These are phyloP conservation scores for Pogonocichla stellata DNA, from an alignment of 2,113 vertebrate species.

Conservation along the genomic window DNA sequence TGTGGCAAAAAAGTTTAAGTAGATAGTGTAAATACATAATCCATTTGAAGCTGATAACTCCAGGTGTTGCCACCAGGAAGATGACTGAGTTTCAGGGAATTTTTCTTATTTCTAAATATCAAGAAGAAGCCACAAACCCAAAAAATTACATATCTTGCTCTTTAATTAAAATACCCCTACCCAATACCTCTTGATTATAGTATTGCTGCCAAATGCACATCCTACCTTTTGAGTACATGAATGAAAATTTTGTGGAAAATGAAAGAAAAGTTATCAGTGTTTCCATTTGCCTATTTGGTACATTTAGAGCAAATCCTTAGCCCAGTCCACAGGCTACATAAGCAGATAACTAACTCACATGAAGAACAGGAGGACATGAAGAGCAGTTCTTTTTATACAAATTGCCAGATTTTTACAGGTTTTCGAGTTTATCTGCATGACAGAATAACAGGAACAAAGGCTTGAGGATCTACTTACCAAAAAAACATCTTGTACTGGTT, in stretches of 20 bases:
- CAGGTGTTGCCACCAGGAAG: background rate
- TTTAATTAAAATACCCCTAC: background rate
- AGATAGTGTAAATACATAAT: background rate
- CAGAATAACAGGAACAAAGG: background rate
- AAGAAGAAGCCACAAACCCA: background rate
- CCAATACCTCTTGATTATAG: background rate
- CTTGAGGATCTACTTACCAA: background rate
- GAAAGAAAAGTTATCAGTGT: background rate
- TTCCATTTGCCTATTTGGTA: background rate
- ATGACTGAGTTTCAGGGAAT: background rate
- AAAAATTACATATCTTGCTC: background rate
- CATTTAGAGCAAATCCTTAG: background rate
- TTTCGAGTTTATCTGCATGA: background rate
- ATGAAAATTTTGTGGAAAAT: background rate
- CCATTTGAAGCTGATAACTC: background rate
- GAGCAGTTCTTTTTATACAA: background rate
- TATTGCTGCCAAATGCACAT: background rate
- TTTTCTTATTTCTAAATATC: background rate
- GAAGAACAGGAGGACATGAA: background rate
- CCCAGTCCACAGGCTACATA: background rate
- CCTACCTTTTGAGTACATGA: background rate
- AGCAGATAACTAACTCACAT: background rate
- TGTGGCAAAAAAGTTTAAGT: background rate
- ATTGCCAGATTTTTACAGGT: background rate
- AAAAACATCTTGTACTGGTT: background rate